Evolutionary conservation across 2,797 vertebrate species (phyloP).

Genomic region (Sphenodon punctatus): DNA sequence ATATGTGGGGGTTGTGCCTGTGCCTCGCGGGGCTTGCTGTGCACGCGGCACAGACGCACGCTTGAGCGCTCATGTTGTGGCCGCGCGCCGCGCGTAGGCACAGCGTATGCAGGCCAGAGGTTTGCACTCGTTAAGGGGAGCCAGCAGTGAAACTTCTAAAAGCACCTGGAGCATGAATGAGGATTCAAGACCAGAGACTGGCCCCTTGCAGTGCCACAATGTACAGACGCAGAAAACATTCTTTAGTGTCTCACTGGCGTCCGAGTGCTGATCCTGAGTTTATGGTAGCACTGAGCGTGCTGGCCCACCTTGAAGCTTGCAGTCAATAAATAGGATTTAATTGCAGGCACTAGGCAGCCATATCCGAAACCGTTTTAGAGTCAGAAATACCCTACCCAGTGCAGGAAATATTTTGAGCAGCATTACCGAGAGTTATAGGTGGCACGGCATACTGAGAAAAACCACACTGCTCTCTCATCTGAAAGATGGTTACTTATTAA

Average conservation of each 20-base stretch:
- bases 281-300: background rate
- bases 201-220: no score
- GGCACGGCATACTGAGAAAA: background rate
- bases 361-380: background rate
- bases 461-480: background rate
- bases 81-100: no score
- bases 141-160: no score
- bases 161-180: no score
- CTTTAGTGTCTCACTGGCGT: background rate
- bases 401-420: background rate
- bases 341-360: background rate
- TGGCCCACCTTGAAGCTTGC: background rate
- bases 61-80: no score
- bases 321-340: background rate
- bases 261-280: rapidly evolving
- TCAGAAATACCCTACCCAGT: background rate
- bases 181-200: no score
- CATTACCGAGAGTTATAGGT: background rate
- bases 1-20: no score
- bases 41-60: no score
- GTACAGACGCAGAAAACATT: rapidly evolving
- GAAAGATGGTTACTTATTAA: background rate
- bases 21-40: no score
- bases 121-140: no score
- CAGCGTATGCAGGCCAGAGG: no score